phyloP scores from a whole-genome alignment of 2,113 vertebrate species.

The Epinephelus cyanopodus region DNA sequence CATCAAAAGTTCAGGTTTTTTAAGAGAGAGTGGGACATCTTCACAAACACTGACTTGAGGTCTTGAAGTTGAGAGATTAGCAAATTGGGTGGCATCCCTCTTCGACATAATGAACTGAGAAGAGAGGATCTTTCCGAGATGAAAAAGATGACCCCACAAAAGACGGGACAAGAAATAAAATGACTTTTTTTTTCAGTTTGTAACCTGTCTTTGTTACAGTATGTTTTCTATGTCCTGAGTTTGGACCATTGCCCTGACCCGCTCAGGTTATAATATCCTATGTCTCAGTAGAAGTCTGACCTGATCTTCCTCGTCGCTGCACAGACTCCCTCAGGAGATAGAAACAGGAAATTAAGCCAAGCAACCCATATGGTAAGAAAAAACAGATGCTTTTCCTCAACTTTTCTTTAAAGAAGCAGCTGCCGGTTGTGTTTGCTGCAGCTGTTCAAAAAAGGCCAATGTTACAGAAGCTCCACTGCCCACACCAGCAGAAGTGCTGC shows the following conservation, averaged over 20 bases:
- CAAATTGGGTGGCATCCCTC: not conserved
- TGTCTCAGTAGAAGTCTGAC: constrained; percentile 10
- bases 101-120: not conserved
- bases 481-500: not conserved
- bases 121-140: not conserved
- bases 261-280: not conserved
- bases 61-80: not conserved
- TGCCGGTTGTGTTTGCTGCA: constrained; percentile 12
- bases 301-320: not conserved
- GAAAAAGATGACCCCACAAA: not conserved
- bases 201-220: not conserved
- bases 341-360: constrained; percentile 27
- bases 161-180: not conserved
- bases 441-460: not conserved
- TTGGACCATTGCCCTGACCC: not conserved
- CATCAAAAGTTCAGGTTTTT: not conserved
- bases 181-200: not conserved
- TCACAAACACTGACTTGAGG: too few relatives aligned
- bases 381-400: not conserved
- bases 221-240: not conserved
- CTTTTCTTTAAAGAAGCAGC: constrained; percentile 12
- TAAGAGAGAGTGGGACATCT: too few relatives aligned
- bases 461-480: not conserved
- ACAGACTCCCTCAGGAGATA: not conserved
- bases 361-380: not conserved